Conservation (phyloP, 1,140 invertebrate genomes). For the Diuraphis noxia region DNA sequence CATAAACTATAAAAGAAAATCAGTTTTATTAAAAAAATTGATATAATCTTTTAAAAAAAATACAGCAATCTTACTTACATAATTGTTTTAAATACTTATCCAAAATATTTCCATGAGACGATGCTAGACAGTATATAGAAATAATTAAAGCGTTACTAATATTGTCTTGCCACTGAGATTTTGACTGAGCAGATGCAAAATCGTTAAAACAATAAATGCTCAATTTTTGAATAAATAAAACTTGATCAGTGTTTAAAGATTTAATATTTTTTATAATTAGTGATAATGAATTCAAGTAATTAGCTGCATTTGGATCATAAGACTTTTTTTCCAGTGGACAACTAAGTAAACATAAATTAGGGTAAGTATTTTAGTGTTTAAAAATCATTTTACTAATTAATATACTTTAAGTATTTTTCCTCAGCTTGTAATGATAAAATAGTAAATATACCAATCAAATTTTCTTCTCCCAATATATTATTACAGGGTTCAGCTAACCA, state of each 20-base stretch:
- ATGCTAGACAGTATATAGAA: slow-evolving; percentile 16
- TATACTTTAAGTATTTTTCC: slow-evolving; percentile 31
- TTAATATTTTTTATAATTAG: slow-evolving; percentile 23
- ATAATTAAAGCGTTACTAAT: slow-evolving; percentile 17
- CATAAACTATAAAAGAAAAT: background rate
- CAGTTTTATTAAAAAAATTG: background rate
- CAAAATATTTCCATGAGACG: background rate
- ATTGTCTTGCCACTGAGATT: slow-evolving; percentile 19
- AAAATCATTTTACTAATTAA: background rate
- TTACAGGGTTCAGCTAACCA: slow-evolving; percentile 12
- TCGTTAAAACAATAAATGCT: slow-evolving; percentile 26
- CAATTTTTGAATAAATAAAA: slow-evolving; percentile 20
- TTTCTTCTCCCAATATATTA: background rate
- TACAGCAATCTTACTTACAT: background rate
- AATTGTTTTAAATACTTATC: slow-evolving; percentile 5
- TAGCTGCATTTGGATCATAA: background rate
- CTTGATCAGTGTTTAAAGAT: background rate
- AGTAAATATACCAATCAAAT: slow-evolving; percentile 17
- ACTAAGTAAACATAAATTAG: slow-evolving; percentile 19
- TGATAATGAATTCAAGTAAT: slow-evolving; percentile 17
- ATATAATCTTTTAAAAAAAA: background rate
- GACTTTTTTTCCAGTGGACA: background rate
- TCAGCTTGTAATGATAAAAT: background rate
- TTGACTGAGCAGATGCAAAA: slow-evolving; percentile 1
- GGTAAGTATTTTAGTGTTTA: background rate